Evolutionary conservation across 2,888 invertebrate species (phyloP), one percentile per base, ranked within the genome.

Genomic region (Galerucella nymphaeae): DNA sequence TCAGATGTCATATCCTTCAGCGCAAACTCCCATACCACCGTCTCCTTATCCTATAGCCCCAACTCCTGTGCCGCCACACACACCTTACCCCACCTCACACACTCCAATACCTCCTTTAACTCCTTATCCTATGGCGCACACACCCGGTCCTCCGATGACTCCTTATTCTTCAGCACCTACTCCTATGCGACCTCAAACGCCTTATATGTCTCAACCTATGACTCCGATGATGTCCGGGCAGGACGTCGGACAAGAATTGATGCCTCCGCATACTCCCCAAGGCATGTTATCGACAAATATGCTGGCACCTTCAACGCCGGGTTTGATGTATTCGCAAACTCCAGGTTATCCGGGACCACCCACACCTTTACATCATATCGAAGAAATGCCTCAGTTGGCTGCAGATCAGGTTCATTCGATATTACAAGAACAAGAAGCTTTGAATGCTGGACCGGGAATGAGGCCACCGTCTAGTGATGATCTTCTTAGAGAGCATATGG

Each of bases 371-470:
- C 85, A 85, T 83, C 83, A 84, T 72, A 84, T 87, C 67, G 87
- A 87, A 68, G 90, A 90, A 80, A 89, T 90, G 85, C 92, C 93
- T 72, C 91, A 92, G 83, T 85, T 92, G 81, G 90, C 89, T 63
- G 88, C 89, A 2, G 92, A 91, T 82, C 91, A 91, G 85, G 86
- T 87, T 14, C 84, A 82, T 75, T 85, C 85, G 8, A 82, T 87
- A 64, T 78, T 86, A 10, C 85, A 86, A 78, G 86, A 86, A 67
- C 85, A 85, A 68, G 86, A 87, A 77, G 78, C 82, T 68, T 77
- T 83, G 77, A 78, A 80, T 41, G 80, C 78, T 68, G 78, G 80
- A 38, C 84, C 86, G 48, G 82, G 85, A 5, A 83, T 85, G 83
- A 84, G 86, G 20, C 85, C 86, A 38, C 82, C 84, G 3, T 80